These are phyloP conservation scores for Holothuria leucospilota DNA, from an alignment of 53 echinoderm and acorn worm genomes.

Conservation along the genomic window DNA sequence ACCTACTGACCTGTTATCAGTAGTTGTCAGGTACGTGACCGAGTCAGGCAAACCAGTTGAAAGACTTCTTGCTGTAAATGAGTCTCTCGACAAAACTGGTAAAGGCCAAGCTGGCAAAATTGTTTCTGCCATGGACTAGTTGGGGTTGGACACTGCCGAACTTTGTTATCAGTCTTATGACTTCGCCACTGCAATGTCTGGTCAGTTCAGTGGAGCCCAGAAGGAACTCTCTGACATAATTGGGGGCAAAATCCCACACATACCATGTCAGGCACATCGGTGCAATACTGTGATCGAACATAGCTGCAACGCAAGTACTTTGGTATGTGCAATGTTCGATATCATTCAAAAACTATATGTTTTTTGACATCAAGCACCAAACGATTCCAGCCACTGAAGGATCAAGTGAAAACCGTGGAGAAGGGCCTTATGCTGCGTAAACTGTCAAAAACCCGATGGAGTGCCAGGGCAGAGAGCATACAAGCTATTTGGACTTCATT, in stretches of 20 bases:
- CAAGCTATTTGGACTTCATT: constrained; percentile 5
- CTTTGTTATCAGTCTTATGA: constrained; percentile 28
- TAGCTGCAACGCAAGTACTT: background rate
- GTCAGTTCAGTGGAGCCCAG: no score
- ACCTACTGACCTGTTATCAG: constrained; percentile 23
- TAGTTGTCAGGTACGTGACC: constrained; percentile 24
- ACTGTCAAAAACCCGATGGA: constrained; percentile 16
- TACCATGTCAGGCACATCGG: constrained; percentile 22
- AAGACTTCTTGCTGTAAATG: constrained; percentile 32
- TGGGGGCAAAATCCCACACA: constrained; percentile 25
- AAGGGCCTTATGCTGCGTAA: constrained; percentile 21
- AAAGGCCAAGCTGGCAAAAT: constrained; percentile 31
- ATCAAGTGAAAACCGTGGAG: constrained; percentile 1
- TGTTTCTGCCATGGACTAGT: constrained; percentile 14
- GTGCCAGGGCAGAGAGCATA: no score
- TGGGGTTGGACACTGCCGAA: constrained; percentile 2
- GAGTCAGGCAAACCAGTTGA: constrained; percentile 27
- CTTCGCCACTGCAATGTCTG: constrained; percentile 3
- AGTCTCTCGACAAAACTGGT: constrained; percentile 34
- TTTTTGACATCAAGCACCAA: background rate
- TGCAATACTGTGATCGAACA: constrained; percentile 31
- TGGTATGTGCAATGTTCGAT: constrained; percentile 5
- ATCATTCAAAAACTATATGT: background rate
- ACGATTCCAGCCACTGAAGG: no score
- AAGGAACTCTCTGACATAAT: background rate